Evolutionary conservation across 1,140 invertebrate species (phyloP).

Genomic region (Propsilocerus akamusi): DNA sequence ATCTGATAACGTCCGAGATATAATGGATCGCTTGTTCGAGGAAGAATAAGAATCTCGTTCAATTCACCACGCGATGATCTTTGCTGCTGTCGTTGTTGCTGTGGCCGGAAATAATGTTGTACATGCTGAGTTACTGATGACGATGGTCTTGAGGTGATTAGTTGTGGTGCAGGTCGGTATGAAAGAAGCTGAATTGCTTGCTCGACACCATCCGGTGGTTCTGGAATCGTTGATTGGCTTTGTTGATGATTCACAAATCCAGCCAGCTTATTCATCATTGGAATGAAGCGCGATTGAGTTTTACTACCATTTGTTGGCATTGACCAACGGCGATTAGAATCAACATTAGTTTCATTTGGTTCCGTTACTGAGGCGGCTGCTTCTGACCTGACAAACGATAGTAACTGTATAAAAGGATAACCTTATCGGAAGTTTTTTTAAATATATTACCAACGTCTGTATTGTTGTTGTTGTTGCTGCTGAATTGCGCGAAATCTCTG

Average conservation of each 20-base stretch:
- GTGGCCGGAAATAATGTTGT: not conserved
- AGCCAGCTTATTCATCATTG: not conserved
- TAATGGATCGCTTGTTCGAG: not conserved
- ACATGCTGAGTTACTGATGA: no score
- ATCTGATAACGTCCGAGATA: not conserved
- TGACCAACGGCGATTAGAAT: not conserved
- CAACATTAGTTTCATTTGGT: not conserved
- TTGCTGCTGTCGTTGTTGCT: not conserved
- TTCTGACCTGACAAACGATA: no score
- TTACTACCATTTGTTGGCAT: not conserved
- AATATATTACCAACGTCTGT: not conserved
- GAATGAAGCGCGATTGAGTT: not conserved
- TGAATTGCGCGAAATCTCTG: not conserved
- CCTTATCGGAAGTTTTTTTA: no score
- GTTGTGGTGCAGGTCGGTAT: not conserved
- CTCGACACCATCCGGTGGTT: not conserved
- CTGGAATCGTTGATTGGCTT: not conserved
- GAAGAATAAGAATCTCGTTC: not conserved
- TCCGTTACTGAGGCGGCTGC: not conserved
- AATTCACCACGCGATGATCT: not conserved
- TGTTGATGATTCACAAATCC: not conserved
- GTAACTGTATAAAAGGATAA: no score
- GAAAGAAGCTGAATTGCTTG: not conserved
- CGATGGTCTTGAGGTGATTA: not conserved
- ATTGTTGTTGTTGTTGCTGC: not conserved